Conservation (phyloP, 2,888 invertebrate species). For the Ophion costatus region DNA sequence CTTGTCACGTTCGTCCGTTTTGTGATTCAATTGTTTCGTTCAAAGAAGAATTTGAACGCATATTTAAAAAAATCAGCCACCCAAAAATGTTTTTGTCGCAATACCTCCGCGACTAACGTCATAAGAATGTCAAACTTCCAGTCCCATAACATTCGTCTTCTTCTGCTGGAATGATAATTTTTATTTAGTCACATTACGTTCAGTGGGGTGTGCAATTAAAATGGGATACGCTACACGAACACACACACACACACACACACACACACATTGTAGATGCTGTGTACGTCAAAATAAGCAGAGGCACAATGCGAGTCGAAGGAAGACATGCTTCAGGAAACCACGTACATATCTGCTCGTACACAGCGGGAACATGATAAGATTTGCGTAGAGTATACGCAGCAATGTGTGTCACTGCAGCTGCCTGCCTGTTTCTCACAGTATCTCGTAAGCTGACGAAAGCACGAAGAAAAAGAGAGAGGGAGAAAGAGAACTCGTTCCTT, state of each 20-base stretch:
- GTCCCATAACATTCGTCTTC: too few species aligned
- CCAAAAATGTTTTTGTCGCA: too few species aligned
- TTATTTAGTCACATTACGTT: background rate
- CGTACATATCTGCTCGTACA: slow-evolving; percentile 2
- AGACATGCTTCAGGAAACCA: slow-evolving; percentile 32
- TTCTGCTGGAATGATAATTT: background rate
- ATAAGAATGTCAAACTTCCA: too few species aligned
- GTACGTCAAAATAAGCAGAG: slow-evolving; percentile 31
- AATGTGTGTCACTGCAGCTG: slow-evolving; percentile 11
- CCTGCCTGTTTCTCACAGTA: slow-evolving; percentile 12
- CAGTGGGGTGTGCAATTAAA: background rate
- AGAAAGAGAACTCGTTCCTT: slow-evolving; percentile 22
- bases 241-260: background rate
- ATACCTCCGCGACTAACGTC: too few species aligned
- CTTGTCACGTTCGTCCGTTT: too few species aligned
- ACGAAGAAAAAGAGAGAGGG: slow-evolving; percentile 19
- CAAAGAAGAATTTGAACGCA: too few species aligned
- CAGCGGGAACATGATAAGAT: slow-evolving; percentile 51
- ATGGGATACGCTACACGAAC: background rate
- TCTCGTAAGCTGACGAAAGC: slow-evolving; percentile 24
- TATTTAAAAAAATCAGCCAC: too few species aligned
- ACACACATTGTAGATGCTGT: background rate
- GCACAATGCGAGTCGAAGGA: slow-evolving; percentile 45
- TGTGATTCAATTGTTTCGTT: too few species aligned
- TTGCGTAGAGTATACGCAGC: slow-evolving; percentile 37